Evolutionary conservation across 1,140 invertebrate genomes (phyloP), one percentile per base, ranked within the genome.

Genomic region (Argopecten irradians): DNA sequence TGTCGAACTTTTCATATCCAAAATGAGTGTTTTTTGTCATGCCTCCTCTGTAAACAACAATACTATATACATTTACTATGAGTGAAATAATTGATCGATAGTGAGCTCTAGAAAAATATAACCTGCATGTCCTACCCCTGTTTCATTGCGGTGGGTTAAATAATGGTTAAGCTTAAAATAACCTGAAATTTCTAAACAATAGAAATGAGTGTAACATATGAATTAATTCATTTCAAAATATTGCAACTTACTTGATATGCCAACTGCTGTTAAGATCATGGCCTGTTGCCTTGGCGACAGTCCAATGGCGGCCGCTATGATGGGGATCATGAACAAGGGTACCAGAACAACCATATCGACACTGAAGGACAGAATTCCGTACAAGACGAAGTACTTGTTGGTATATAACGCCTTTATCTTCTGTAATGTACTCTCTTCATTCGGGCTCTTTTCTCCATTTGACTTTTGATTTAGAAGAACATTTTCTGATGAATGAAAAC

Each of bases 201-300:
- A n/a, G n/a, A n/a, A n/a, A n/a, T n/a, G n/a, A n/a, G n/a, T n/a
- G n/a, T n/a, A n/a, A n/a, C n/a, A n/a, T n/a, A n/a, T n/a, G n/a
- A n/a, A n/a, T n/a, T n/a, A n/a, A n/a, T n/a, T n/a, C n/a, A n/a
- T n/a, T n/a, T n/a, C n/a, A n/a, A n/a, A n/a, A n/a, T n/a, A n/a
- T n/a, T n/a, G n/a, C n/a, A n/a, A 71, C 55, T 71, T n/a, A 71
- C 55, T 71, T 28, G 55, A 22, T 71, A 71, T 71, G 7, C 55
- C 55, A 3, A n/a, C 55, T 1, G n/a, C 55, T 7, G 55, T 71
- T 71, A 71, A 28, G n/a, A 71, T 71, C 55, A 71, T 71, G n/a
- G 55, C 55, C 28, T 71, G 55, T 71, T 71, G 55, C 55, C 55
- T 71, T n/a, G 55, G 22, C n/a, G 55, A 71, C 55, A 71, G 55